A percentile compares a stretch with the other conserved stretches of the same genome.
Evolutionary conservation across 2,797 vertebrate genomes (phyloP).

Genomic region (Siniperca undulata): DNA sequence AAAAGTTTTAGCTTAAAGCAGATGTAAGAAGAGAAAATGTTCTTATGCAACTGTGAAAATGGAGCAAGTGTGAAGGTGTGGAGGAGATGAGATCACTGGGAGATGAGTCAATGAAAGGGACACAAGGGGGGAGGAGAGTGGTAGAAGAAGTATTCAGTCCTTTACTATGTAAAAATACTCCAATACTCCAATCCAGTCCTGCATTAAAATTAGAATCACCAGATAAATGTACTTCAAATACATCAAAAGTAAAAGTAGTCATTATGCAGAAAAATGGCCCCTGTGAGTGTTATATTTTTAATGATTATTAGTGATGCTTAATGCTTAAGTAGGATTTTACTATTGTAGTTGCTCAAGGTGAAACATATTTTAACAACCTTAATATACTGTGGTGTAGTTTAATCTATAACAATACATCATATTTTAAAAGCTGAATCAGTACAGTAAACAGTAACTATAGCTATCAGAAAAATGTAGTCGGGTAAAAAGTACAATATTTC

Average conservation of each 20-base stretch:
- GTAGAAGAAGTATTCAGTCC: not conserved
- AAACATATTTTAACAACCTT: not conserved
- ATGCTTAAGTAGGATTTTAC: not conserved
- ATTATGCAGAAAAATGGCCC: not conserved
- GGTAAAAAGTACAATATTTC: not conserved
- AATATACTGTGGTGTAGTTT: not conserved
- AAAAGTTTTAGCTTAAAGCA: conserved; percentile 8
- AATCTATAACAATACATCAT: not conserved
- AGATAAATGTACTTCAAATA: not conserved
- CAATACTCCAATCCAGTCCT: not conserved
- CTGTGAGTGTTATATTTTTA: not conserved
- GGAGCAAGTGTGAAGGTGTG: conserved; percentile 21
- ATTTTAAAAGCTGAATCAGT: not conserved
- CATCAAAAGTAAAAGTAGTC: not conserved
- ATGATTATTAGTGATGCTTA: not conserved
- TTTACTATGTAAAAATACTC: not conserved
- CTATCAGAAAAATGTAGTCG: not conserved
- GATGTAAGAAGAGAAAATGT: conserved; percentile 21
- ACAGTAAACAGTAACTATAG: not conserved
- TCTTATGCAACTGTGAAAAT: not conserved
- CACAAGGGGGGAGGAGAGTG: not conserved
- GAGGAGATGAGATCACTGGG: conserved; percentile 18
- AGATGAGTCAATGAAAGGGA: conserved; percentile 30
- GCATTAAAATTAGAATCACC: not conserved
- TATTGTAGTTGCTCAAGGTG: not conserved